Conservation (phyloP, 2,888 invertebrate species). For the Koerneria pararmatus region DNA sequence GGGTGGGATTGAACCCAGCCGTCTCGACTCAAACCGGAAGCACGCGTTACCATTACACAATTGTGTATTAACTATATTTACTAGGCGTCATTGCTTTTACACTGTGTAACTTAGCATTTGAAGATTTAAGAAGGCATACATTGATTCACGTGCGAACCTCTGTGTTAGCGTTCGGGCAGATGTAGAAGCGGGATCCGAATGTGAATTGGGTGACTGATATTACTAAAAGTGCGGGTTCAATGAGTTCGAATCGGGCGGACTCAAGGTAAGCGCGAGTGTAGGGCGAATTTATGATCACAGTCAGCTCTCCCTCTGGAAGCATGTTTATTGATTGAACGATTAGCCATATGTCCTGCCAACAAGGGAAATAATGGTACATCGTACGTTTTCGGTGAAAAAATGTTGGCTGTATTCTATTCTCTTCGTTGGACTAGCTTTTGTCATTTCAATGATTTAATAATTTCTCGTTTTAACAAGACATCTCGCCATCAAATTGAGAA, state of each 20-base stretch:
- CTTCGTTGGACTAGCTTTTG: background rate
- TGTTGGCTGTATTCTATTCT: background rate
- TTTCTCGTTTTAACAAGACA: no score
- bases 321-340: no score
- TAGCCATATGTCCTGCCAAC: background rate
- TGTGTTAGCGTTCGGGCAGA: constrained; percentile 36
- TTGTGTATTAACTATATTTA: no score
- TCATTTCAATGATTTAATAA: background rate
- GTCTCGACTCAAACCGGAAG: no score
- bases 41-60: no score
- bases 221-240: constrained; percentile 18
- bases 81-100: no score
- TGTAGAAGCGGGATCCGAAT: constrained; percentile 38
- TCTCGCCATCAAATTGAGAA: no score
- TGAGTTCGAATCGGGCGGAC: constrained; percentile 16
- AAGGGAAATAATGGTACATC: background rate
- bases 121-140: no score
- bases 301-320: no score
- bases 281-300: constrained; percentile 8
- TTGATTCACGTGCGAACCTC: no score
- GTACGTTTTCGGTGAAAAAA: background rate
- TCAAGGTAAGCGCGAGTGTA: constrained; percentile 15
- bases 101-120: no score
- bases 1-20: no score
- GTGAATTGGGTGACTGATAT: constrained; percentile 23